Percentiles rank a stretch among this genome's conserved stretches.
phyloP scores from a whole-genome alignment of 2,888 invertebrate species.

The Cenopis cana region DNA sequence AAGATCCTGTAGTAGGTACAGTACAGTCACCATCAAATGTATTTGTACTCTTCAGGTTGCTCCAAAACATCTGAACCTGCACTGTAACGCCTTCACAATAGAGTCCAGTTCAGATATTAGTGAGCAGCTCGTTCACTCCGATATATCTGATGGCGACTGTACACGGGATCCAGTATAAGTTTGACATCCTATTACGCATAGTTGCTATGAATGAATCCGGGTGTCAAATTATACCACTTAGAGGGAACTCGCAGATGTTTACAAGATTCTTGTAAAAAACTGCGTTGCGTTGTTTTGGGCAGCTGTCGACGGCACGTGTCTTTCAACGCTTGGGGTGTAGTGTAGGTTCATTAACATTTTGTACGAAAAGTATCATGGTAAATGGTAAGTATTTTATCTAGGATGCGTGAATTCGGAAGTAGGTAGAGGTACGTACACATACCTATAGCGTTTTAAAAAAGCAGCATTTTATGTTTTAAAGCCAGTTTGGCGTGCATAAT shows the following conservation, averaged over 20 bases:
- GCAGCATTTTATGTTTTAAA: background rate
- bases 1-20: too few species aligned
- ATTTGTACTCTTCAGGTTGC: too few species aligned
- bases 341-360: conserved; percentile 7
- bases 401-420: too few species aligned
- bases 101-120: too few species aligned
- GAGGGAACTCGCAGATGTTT: background rate
- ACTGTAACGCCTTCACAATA: too few species aligned
- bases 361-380: background rate
- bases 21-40: too few species aligned
- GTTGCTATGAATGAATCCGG: background rate
- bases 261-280: background rate
- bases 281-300: background rate
- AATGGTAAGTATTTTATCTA: too few species aligned
- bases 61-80: too few species aligned
- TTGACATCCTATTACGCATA: background rate
- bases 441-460: background rate
- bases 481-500: background rate
- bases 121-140: too few species aligned
- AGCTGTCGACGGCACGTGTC: conserved; percentile 1
- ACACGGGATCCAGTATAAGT: background rate
- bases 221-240: background rate
- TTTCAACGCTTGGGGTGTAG: conserved; percentile 4
- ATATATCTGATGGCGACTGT: background rate
- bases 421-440: too few species aligned